Evolutionary conservation across 2,113 vertebrate genomes (phyloP).

Genomic region (Calyptomena viridis): DNA sequence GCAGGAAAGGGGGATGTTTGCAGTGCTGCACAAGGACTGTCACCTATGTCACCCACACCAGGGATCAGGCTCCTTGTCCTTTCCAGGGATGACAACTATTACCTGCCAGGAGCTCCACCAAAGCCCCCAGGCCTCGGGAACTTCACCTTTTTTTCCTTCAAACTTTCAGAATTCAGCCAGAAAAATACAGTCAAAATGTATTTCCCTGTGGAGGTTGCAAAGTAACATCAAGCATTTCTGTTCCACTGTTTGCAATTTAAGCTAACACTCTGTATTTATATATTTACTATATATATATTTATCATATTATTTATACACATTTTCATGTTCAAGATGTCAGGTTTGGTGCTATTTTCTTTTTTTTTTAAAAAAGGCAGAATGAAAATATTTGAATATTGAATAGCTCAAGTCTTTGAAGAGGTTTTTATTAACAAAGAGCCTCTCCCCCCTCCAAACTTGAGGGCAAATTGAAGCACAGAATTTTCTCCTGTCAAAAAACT

Average conservation of each 20-base stretch:
- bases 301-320: not conserved
- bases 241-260: not conserved
- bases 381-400: not conserved
- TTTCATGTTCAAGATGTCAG: not conserved
- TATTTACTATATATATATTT: too few species aligned
- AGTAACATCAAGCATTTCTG: not conserved
- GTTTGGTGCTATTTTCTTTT: not conserved
- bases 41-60: not conserved
- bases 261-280: not conserved
- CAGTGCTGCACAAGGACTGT: not conserved
- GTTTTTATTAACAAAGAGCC: not conserved
- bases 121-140: not conserved
- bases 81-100: not conserved
- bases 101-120: not conserved
- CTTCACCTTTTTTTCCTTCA: not conserved
- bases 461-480: not conserved
- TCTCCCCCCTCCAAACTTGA: not conserved
- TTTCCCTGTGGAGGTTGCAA: not conserved
- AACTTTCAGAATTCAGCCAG: not conserved
- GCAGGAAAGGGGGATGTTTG: not conserved
- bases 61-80: not conserved
- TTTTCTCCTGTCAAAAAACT: not conserved
- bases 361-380: not conserved
- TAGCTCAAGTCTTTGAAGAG: not conserved
- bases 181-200: not conserved